Evolutionary conservation across 2,888 invertebrate genomes (phyloP).

Genomic region (Mesorhabditis spiculigera): DNA sequence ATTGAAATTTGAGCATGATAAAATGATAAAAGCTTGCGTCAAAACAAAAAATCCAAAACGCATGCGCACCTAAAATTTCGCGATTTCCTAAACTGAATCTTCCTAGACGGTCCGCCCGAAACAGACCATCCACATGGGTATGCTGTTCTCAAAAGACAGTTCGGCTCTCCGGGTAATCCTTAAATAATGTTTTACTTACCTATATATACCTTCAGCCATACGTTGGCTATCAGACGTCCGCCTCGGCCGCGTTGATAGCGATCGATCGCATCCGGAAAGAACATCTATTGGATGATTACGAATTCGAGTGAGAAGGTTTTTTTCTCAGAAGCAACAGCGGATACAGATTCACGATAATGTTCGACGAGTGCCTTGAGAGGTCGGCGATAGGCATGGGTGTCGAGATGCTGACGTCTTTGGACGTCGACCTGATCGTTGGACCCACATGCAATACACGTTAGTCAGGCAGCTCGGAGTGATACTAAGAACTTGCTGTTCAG

Average conservation of each 20-base stretch:
- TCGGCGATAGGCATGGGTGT: slow-evolving; percentile 25
- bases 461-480: background rate
- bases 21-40: too few relatives aligned
- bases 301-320: slow-evolving; percentile 19
- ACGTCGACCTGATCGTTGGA: slow-evolving; percentile 35
- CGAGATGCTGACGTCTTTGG: slow-evolving; percentile 22
- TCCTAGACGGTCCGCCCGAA: too few relatives aligned
- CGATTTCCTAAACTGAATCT: too few relatives aligned
- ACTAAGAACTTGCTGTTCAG: slow-evolving; percentile 12
- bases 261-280: slow-evolving; percentile 29
- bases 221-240: slow-evolving; percentile 28
- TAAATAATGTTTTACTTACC: background rate
- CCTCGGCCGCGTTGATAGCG: slow-evolving; percentile 30
- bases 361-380: slow-evolving; percentile 31
- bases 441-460: slow-evolving; percentile 30
- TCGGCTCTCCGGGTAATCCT: background rate
- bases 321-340: background rate
- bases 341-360: slow-evolving; percentile 27
- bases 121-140: background rate
- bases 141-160: background rate
- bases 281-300: slow-evolving; percentile 22
- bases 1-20: too few relatives aligned
- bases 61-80: too few relatives aligned
- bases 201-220: slow-evolving; percentile 7
- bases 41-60: too few relatives aligned